Evolutionary conservation across 2,797 vertebrate genomes (phyloP).

Genomic region (Phalloptychus januarius): DNA sequence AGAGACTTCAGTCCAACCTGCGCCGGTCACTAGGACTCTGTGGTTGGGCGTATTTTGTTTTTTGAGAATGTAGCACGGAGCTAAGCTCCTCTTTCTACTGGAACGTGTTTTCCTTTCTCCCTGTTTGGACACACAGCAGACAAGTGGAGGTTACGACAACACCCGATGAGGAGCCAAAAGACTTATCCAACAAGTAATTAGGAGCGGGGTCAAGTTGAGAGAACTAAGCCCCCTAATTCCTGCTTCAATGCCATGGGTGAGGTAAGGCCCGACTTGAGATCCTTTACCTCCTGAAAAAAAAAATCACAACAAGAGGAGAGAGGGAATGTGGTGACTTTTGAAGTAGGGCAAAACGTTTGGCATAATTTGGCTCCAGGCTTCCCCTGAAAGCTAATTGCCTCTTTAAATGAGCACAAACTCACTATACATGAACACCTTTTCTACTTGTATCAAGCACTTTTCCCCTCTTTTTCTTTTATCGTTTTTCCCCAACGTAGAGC

Average conservation of each 20-base stretch:
- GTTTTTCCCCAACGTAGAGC: background rate
- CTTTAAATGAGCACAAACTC: background rate
- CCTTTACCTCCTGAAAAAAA: conserved; percentile 31
- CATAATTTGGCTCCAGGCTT: background rate
- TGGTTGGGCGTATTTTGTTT: conserved; percentile 47
- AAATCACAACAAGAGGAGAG: conserved; percentile 17
- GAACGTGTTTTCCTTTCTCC: conserved; percentile 78
- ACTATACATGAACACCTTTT: background rate
- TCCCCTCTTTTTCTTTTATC: background rate
- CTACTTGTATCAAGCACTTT: background rate
- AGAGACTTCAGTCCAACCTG: conserved; percentile 47
- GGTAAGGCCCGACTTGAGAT: conserved; percentile 62
- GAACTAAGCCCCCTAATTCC: conserved; percentile 80
- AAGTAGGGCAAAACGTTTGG: background rate
- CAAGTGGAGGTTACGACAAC: conserved; percentile 82
- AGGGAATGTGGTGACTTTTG: background rate
- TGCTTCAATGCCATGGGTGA: conserved; percentile 68
- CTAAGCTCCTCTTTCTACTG: conserved; percentile 71
- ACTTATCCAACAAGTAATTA: conserved; percentile 84
- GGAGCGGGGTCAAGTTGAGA: conserved; percentile 81
- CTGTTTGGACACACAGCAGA: conserved; percentile 81
- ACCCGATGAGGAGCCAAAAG: conserved; percentile 76
- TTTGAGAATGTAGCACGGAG: conserved; percentile 71
- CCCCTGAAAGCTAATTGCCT: background rate
- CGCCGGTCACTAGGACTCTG: conserved; percentile 48